Evolutionary conservation across 37 sponge, comb jelly and placozoan genomes (phyloP), one percentile per base, ranked within the genome.

Genomic region (Amphimedon queenslandica): DNA sequence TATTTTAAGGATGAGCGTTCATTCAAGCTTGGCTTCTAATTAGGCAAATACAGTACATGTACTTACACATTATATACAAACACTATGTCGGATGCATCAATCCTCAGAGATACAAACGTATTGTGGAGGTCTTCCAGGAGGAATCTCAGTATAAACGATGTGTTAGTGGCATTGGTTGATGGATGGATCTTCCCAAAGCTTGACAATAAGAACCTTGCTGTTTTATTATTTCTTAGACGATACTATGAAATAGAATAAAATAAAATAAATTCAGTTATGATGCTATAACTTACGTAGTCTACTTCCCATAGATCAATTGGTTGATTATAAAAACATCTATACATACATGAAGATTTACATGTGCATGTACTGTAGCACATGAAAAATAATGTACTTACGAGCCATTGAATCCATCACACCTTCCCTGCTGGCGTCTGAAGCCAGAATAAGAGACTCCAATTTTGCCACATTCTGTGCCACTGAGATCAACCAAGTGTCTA

Each of bases 251-350:
- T 72, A 55, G 4, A 55, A 72, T 57, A 57, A 41, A 39, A 25
- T 25, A 29, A 58, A 5, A 53, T 13, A 27, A 18, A 30, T 2
- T 31, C 32, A 66, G 40, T n/a, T n/a, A n/a, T n/a, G n/a, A n/a
- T n/a, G n/a, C n/a, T n/a, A n/a, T n/a, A 18, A 18, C 91, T 81
- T 64, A 90, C 91, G 63, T 82, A 30, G 40, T 90, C 87, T 28
- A 55, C 31, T 33, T 42, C 63, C 87, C 82, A 85, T 6, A 85
- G 41, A 21, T 85, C 74, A 27, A 81, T 39, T 42, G 87, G 91
- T 67, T 90, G 91, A 37, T 78, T 82, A 36, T 66, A 23, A 18
- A 90, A 78, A 42, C 91, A 90, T 24, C 90, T 89, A 37, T 42
- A 57, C 5, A 41, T 57, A n/a, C 40, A 35, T 1, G 5, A 33